Conservation (phyloP, 2,797 vertebrate genomes). For the Helicolenus hilgendorfi region DNA sequence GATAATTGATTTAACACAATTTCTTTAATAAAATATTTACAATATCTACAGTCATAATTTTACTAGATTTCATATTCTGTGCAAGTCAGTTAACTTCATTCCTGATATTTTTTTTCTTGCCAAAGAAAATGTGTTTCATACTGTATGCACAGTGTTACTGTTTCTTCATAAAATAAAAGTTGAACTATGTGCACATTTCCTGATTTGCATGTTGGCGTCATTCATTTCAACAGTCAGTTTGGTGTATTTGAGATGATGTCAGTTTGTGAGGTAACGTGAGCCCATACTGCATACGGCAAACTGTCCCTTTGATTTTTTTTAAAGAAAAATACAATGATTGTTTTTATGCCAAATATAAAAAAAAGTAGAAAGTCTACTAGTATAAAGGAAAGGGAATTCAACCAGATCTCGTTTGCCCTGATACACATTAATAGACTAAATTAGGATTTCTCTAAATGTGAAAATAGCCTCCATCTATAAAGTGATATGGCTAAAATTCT, state of each 20-base stretch:
- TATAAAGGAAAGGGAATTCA: neutral
- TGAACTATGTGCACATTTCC: neutral
- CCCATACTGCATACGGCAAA: neutral
- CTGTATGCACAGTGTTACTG: neutral
- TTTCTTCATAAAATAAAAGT: conserved; percentile 34
- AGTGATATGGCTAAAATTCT: neutral
- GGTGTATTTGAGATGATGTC: neutral
- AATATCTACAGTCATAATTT: conserved; percentile 62
- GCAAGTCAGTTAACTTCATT: conserved; percentile 6
- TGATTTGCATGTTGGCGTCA: neutral
- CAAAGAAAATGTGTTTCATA: conserved; percentile 15
- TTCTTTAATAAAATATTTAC: conserved; percentile 58
- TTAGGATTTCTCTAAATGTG: neutral
- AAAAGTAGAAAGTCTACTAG: neutral
- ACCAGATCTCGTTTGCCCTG: neutral
- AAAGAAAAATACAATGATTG: neutral
- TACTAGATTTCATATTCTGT: conserved; percentile 38
- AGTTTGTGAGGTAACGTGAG: neutral
- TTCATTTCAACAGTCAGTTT: neutral
- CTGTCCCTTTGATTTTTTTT: conserved; percentile 1
- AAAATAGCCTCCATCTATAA: neutral
- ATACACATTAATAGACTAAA: neutral
- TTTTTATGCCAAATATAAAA: conserved; percentile 13
- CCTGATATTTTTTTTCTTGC: neutral
- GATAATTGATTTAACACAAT: conserved; percentile 39